Percentiles rank a stretch among this genome's conserved stretches.
Conservation (phyloP, 2,113 vertebrate species). For the Platysternon megacephalum region DNA sequence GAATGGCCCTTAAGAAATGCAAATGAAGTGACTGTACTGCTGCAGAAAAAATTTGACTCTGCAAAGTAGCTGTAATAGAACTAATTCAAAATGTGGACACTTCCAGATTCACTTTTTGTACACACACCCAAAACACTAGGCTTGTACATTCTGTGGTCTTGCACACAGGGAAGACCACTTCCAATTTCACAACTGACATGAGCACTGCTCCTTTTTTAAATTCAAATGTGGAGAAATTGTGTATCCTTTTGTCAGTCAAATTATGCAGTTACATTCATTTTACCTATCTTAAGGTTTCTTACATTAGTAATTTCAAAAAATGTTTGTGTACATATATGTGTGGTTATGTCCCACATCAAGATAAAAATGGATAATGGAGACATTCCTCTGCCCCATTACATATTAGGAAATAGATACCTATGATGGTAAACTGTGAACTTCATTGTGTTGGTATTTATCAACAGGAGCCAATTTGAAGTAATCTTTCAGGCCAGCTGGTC, state of each 20-base stretch:
- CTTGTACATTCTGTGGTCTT: neutral
- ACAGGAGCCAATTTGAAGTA: neutral
- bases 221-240: accelerated
- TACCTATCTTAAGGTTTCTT: neutral
- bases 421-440: neutral
- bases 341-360: neutral
- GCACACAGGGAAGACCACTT: neutral
- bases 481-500: neutral
- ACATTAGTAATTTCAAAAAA: neutral
- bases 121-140: neutral
- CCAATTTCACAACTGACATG: neutral
- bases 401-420: neutral
- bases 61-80: neutral
- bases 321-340: too few relatives aligned
- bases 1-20: neutral
- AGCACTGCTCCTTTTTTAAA: neutral
- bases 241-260: neutral
- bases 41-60: neutral
- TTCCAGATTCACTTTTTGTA: neutral
- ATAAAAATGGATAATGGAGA: neutral
- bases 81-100: neutral
- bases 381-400: neutral
- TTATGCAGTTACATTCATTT: accelerated
- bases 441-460: neutral
- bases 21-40: neutral